A percentile compares a stretch with the other conserved stretches of the same genome.
Conservation (phyloP, 2,113 vertebrate genomes). For the Haemorhous mexicanus region DNA sequence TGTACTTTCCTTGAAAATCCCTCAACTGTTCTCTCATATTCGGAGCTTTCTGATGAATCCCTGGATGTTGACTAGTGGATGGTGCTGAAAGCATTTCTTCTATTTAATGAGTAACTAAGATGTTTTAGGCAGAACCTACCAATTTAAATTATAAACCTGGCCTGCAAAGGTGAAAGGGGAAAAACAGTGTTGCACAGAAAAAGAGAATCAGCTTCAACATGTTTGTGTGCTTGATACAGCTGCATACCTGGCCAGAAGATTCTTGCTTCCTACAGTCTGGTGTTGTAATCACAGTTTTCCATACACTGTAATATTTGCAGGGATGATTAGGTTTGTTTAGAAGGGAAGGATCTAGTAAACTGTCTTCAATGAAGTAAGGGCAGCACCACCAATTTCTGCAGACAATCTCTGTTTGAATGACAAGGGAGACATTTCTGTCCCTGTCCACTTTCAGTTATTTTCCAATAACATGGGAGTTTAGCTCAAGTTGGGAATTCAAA, state of each 20-base stretch:
- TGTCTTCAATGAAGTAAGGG: not conserved
- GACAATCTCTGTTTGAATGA: not conserved
- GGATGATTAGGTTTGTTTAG: not conserved
- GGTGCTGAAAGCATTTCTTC: not conserved
- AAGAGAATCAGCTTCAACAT: not conserved
- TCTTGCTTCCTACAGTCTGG: not conserved
- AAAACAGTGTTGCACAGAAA: not conserved
- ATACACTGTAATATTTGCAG: not conserved
- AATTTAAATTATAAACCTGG: not conserved
- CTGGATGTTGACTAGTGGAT: not conserved
- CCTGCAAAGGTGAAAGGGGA: not conserved
- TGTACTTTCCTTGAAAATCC: not conserved
- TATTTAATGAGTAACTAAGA: not conserved
- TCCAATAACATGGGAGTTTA: not conserved
- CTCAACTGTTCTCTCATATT: not conserved
- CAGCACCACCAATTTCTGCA: not conserved
- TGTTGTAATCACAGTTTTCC: not conserved
- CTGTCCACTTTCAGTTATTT: not conserved
- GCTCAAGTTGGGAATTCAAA: not conserved
- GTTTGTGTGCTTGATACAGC: not conserved
- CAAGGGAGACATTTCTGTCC: not conserved
- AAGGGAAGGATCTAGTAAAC: not conserved
- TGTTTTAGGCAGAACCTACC: not conserved
- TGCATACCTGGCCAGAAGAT: not conserved
- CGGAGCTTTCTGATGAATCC: not conserved